Evolutionary conservation across 1,140 invertebrate genomes (phyloP).

Genomic region (Octopus sinensis): DNA sequence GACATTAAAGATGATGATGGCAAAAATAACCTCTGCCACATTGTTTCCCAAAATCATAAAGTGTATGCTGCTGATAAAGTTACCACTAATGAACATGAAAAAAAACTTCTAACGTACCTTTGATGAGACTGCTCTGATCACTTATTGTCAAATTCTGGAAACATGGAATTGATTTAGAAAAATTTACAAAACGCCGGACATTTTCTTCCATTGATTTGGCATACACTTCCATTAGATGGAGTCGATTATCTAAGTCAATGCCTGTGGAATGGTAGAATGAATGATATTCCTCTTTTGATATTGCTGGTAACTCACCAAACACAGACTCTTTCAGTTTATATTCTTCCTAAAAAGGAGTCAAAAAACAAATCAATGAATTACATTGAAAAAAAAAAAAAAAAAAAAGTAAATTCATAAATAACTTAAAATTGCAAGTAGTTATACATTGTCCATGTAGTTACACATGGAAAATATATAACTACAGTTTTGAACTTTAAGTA

Average conservation of each 20-base stretch:
- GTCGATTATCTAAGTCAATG: constrained; percentile 45
- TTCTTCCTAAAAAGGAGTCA: constrained; percentile 27
- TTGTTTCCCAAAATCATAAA: no score
- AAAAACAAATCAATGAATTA: neutral
- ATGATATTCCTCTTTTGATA: constrained; percentile 43
- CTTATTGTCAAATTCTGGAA: constrained; percentile 42
- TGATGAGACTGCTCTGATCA: constrained; percentile 49
- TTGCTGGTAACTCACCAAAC: constrained; percentile 37
- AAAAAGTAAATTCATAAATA: neutral
- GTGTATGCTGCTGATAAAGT: no score
- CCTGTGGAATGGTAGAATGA: constrained; percentile 46
- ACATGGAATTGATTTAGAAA: constrained; percentile 46
- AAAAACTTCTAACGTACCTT: constrained; percentile 37
- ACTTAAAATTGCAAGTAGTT: no score
- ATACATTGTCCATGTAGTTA: no score
- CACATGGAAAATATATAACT: no score
- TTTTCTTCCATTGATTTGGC: constrained; percentile 41
- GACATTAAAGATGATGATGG: no score
- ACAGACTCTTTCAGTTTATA: constrained; percentile 34
- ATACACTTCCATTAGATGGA: constrained; percentile 34
- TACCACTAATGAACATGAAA: no score
- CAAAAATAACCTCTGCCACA: no score
- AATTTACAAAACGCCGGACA: constrained; percentile 43
- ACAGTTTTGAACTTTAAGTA: no score
- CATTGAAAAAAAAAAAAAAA: neutral